Percentiles rank a stretch among this genome's conserved stretches.
Evolutionary conservation across 1,140 invertebrate genomes (phyloP).

Genomic region (Hyphantria cunea): DNA sequence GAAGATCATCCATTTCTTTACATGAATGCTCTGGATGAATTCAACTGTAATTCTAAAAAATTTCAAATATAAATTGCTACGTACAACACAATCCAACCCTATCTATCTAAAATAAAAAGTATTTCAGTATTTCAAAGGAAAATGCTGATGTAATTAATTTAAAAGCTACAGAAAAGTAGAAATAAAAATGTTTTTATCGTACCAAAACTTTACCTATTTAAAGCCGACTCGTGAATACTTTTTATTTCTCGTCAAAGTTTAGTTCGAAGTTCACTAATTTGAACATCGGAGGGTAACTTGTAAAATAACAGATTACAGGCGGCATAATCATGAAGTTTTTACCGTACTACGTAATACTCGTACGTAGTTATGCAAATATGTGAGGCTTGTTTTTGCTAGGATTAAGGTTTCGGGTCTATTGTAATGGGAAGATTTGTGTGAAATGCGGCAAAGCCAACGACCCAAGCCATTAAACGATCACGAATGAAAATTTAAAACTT

Average conservation of each 20-base stretch:
- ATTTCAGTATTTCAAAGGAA: constrained; percentile 30
- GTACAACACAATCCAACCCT: constrained; percentile 15
- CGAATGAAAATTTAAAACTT: constrained; percentile 31
- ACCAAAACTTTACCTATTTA: constrained; percentile 36
- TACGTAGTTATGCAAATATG: constrained; percentile 37
- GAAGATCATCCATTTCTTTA: constrained; percentile 21
- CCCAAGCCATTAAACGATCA: constrained; percentile 18
- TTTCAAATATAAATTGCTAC: constrained; percentile 21
- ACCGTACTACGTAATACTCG: constrained; percentile 25
- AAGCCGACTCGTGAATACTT: constrained; percentile 35
- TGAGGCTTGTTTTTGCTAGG: constrained; percentile 33
- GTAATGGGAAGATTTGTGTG: constrained; percentile 36
- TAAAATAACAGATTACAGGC: constrained; percentile 31
- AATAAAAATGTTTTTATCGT: constrained; percentile 39
- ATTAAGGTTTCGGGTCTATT: constrained; percentile 36
- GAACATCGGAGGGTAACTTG: constrained; percentile 23
- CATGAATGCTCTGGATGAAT: constrained; percentile 24
- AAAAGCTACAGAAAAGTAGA: constrained; percentile 35
- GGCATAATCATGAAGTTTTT: constrained; percentile 32
- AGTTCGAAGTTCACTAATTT: constrained; percentile 36
- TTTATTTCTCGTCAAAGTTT: constrained; percentile 36
- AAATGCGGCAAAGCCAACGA: constrained; percentile 33
- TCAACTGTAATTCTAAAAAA: constrained; percentile 20
- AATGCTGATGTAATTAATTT: constrained; percentile 34
- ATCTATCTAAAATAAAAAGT: constrained; percentile 21